Evolutionary conservation across 2,888 invertebrate genomes (phyloP).

Genomic region (Ariolimax columbianus): DNA sequence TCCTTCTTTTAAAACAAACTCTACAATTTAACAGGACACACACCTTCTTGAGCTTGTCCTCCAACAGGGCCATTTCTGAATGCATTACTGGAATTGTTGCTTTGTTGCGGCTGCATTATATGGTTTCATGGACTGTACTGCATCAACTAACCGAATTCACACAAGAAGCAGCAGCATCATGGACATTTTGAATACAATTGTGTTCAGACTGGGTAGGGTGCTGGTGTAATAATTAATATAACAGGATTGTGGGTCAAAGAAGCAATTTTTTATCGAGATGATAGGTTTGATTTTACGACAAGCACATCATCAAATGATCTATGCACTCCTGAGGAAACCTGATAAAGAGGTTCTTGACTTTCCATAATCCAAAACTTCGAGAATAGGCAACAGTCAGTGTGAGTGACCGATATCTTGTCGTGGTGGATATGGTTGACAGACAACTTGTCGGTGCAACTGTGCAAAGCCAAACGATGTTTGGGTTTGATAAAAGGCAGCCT

Average conservation of each 20-base stretch:
- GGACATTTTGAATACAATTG: neutral
- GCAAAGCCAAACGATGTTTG: neutral
- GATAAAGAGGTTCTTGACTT: neutral
- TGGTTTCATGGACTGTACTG: neutral
- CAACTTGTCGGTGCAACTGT: neutral
- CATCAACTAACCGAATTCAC: neutral
- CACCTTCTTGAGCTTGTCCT: slow-evolving; percentile 39
- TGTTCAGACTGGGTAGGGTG: neutral
- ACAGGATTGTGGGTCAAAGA: neutral
- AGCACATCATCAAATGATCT: neutral
- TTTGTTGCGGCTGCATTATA: slow-evolving; percentile 41
- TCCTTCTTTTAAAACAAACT: too few relatives aligned
- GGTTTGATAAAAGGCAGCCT: too few relatives aligned
- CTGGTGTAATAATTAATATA: neutral
- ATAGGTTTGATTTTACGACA: neutral
- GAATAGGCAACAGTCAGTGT: neutral
- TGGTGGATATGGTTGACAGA: neutral
- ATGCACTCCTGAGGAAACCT: neutral
- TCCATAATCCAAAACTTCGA: neutral
- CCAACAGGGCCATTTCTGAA: slow-evolving; percentile 36
- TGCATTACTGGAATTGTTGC: slow-evolving; percentile 23
- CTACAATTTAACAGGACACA: neutral
- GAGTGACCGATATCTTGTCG: neutral
- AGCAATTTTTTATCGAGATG: too few relatives aligned
- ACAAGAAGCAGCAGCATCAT: neutral